Conservation (phyloP, 1,140 invertebrate species). For the Agraylea sexmaculata region DNA sequence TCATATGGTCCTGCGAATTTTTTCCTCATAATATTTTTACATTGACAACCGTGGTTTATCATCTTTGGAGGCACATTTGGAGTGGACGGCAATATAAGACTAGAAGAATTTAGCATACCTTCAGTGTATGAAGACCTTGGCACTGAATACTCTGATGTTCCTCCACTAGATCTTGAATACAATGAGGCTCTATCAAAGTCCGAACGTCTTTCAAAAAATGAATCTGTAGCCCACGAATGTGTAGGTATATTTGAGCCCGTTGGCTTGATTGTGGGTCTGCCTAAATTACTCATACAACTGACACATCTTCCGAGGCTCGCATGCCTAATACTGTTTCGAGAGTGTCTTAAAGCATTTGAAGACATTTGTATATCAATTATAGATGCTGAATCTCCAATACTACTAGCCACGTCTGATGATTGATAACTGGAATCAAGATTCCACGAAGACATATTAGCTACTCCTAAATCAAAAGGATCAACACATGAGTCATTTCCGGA, state of each 20-base stretch:
- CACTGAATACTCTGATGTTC: conserved; percentile 42
- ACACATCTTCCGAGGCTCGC: conserved; percentile 40
- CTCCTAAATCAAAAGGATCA: background rate
- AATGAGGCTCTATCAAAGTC: conserved; percentile 42
- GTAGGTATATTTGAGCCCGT: conserved; percentile 30
- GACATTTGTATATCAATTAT: conserved; percentile 28
- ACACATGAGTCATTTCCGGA: background rate
- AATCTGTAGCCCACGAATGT: conserved; percentile 51
- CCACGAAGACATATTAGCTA: conserved; percentile 10
- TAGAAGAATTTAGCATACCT: conserved; percentile 33
- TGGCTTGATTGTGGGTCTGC: conserved; percentile 41
- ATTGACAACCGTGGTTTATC: conserved; percentile 27
- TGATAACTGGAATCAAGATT: conserved; percentile 11
- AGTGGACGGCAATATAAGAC: conserved; percentile 30
- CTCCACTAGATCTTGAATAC: conserved; percentile 42
- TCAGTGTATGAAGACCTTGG: conserved; percentile 30
- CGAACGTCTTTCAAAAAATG: conserved; percentile 33
- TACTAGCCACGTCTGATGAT: conserved; percentile 31
- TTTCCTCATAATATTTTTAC: conserved; percentile 29
- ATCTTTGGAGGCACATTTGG: conserved; percentile 30
- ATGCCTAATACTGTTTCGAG: conserved; percentile 9
- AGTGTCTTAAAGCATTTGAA: conserved; percentile 7
- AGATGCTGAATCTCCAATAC: conserved; percentile 43
- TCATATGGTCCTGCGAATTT: conserved; percentile 50
- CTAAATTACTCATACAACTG: conserved; percentile 65